phyloP scores from a whole-genome alignment of 2,113 vertebrate genomes.

The Pontoporia blainvillei region DNA sequence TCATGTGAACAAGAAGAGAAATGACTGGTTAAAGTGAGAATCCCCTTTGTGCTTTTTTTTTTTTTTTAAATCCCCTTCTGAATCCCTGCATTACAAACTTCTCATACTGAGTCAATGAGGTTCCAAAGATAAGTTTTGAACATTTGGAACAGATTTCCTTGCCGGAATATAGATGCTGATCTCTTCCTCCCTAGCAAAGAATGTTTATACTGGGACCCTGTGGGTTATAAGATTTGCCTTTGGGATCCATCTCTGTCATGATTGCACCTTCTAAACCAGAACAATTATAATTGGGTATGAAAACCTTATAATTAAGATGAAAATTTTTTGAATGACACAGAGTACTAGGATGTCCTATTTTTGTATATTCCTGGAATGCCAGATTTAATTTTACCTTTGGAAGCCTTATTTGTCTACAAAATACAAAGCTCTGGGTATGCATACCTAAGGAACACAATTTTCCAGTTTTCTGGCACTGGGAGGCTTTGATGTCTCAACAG shows the following conservation, averaged over 20 bases:
- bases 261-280: slow-evolving; percentile 62
- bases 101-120: slow-evolving; percentile 44
- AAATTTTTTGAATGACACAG: slow-evolving; percentile 61
- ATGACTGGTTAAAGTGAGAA: not conserved
- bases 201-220: slow-evolving; percentile 60
- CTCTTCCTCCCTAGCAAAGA: slow-evolving; percentile 34
- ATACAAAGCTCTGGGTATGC: slow-evolving; percentile 64
- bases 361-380: slow-evolving; percentile 66
- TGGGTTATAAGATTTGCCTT: slow-evolving; percentile 66
- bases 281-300: slow-evolving; percentile 67
- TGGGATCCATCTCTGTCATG: slow-evolving; percentile 50
- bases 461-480: slow-evolving; percentile 61
- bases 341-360: slow-evolving; percentile 70
- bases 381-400: slow-evolving; percentile 73
- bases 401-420: slow-evolving; percentile 78
- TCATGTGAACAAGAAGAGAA: not conserved
- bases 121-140: not conserved
- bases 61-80: not conserved
- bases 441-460: slow-evolving; percentile 65
- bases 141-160: slow-evolving; percentile 50
- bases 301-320: slow-evolving; percentile 69
- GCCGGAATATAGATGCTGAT: slow-evolving; percentile 41
- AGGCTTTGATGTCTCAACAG: slow-evolving; percentile 20
- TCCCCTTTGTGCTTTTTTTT: slow-evolving; percentile 31
- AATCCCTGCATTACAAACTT: slow-evolving; percentile 31